Percentiles rank a stretch among this genome's conserved stretches.
Evolutionary conservation across 1,140 invertebrate genomes (phyloP).

Genomic region (Chymomyza costata): DNA sequence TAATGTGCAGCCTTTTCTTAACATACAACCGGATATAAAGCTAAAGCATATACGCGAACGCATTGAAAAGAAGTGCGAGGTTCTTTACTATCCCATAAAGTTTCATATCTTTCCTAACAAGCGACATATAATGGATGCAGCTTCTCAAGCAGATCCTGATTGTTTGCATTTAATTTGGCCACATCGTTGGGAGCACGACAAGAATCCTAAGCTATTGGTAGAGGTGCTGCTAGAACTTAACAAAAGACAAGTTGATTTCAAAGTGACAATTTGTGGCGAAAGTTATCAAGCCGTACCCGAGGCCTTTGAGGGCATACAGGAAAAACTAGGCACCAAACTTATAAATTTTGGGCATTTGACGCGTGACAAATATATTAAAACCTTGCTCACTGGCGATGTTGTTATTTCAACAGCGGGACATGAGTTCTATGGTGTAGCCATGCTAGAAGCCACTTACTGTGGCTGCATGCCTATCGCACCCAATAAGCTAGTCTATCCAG

Average conservation of each 20-base stretch:
- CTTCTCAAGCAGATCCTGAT: slow-evolving; percentile 31
- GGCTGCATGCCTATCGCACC: slow-evolving; percentile 84
- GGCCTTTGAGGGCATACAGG: slow-evolving; percentile 77
- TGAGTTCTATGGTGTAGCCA: slow-evolving; percentile 86
- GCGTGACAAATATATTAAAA: slow-evolving; percentile 79
- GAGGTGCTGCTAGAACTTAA: slow-evolving; percentile 78
- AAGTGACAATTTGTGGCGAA: slow-evolving; percentile 78
- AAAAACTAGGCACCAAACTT: slow-evolving; percentile 77
- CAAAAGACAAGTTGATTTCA: slow-evolving; percentile 78
- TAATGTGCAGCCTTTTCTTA: slow-evolving; percentile 80
- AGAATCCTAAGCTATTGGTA: slow-evolving; percentile 83
- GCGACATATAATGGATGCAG: slow-evolving; percentile 25
- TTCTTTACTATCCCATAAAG: slow-evolving; percentile 82
- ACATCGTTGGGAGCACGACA: slow-evolving; percentile 89
- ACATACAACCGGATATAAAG: slow-evolving; percentile 81
- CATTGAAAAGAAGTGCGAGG: slow-evolving; percentile 80
- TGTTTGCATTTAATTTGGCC: slow-evolving; percentile 84
- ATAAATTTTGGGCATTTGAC: slow-evolving; percentile 80
- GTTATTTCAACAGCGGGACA: slow-evolving; percentile 85
- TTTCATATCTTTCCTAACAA: slow-evolving; percentile 72
- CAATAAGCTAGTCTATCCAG: slow-evolving; percentile 84
- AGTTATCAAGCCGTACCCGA: slow-evolving; percentile 75
- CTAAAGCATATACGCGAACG: slow-evolving; percentile 77
- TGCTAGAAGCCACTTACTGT: slow-evolving; percentile 82
- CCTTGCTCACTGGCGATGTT: slow-evolving; percentile 79